Evolutionary conservation across 2,113 vertebrate genomes (phyloP).

Genomic region (Silurus asotus): DNA sequence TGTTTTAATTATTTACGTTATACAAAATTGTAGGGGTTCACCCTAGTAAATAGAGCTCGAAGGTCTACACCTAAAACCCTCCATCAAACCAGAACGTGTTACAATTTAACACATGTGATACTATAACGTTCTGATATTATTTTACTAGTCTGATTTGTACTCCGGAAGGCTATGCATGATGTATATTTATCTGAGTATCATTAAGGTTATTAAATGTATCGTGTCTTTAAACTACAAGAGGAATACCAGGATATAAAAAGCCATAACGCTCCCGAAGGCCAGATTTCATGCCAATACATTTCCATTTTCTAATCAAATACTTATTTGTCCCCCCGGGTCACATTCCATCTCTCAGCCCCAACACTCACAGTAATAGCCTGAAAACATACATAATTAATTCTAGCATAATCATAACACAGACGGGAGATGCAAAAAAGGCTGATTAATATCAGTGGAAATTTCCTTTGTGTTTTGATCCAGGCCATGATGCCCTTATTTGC

Average conservation of each 20-base stretch:
- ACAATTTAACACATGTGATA: too few species aligned
- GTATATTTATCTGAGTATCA: neutral
- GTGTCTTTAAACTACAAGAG: neutral
- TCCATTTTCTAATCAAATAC: slow-evolving; percentile 49
- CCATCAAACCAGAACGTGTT: neutral
- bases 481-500: slow-evolving; percentile 30
- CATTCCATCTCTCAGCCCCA: slow-evolving; percentile 28
- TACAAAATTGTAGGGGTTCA: neutral
- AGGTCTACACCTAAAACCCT: neutral
- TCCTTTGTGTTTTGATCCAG: slow-evolving; percentile 41
- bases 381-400: slow-evolving; percentile 35
- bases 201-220: neutral
- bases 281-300: slow-evolving; percentile 56
- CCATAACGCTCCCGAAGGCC: neutral
- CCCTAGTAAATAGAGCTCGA: neutral
- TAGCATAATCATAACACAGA: slow-evolving; percentile 18
- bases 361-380: slow-evolving; percentile 26
- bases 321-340: slow-evolving; percentile 53
- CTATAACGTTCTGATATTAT: neutral
- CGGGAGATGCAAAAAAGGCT: slow-evolving; percentile 11
- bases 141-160: neutral
- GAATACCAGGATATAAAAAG: too few species aligned
- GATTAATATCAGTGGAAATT: slow-evolving; percentile 62
- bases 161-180: neutral
- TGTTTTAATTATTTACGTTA: neutral